Evolutionary conservation across 2,113 vertebrate species (phyloP).

Genomic region (Anhinga rufa): DNA sequence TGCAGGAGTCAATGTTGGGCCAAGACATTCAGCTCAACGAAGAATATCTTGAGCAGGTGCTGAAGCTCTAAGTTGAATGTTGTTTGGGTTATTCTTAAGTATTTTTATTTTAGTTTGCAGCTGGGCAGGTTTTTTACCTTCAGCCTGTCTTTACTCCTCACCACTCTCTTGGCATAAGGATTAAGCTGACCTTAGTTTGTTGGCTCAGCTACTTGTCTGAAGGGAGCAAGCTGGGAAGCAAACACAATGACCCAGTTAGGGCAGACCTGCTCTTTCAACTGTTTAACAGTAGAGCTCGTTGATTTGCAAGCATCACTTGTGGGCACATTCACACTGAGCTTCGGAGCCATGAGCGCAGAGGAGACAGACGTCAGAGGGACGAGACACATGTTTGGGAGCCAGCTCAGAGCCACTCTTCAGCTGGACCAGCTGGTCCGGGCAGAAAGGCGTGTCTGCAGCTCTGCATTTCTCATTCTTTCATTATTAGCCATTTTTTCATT

Average conservation of each 20-base stretch:
- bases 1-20: background rate
- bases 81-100: background rate
- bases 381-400: background rate
- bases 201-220: background rate
- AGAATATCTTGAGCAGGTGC: background rate
- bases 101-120: background rate
- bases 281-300: background rate
- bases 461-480: background rate
- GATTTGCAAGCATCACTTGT: background rate
- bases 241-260: background rate
- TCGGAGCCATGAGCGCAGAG: background rate
- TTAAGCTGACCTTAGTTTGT: background rate
- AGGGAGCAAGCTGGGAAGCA: background rate
- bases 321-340: background rate
- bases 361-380: background rate
- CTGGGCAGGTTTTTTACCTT: background rate
- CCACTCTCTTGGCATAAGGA: background rate
- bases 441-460: background rate
- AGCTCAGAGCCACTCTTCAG: background rate
- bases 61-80: background rate
- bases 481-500: background rate
- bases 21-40: background rate
- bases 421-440: background rate
- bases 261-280: background rate
- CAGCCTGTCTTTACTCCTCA: background rate